phyloP scores from a whole-genome alignment of 2,888 invertebrate genomes.

The Campoplex capitator region DNA sequence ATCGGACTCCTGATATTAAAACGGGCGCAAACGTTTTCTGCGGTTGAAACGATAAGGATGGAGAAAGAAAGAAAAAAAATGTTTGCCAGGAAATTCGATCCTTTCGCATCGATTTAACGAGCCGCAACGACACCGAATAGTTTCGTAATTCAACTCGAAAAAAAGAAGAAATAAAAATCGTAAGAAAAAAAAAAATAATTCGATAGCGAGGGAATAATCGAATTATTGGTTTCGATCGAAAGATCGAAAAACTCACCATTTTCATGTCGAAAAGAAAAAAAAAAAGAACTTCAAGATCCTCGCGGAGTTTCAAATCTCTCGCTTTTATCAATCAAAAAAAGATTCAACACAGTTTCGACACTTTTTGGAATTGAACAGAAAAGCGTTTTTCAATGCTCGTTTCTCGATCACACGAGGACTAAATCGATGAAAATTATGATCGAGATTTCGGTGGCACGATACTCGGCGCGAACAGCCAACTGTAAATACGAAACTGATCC shows the following conservation, averaged over 20 bases:
- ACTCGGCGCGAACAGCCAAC: conserved; percentile 52
- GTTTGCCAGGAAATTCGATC: no score
- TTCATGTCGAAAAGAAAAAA: neutral
- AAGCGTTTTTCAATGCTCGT: neutral
- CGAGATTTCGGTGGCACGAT: neutral
- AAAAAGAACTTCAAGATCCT: neutral
- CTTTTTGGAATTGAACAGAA: neutral
- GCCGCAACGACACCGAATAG: no score
- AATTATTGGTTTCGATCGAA: no score
- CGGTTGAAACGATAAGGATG: no score
- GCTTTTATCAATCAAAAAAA: neutral
- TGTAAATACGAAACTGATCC: conserved; percentile 78
- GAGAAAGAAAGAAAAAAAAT: no score
- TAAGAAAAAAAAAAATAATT: no score
- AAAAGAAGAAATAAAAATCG: no score
- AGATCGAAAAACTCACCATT: conserved; percentile 23
- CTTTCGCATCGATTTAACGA: no score
- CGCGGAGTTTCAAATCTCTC: neutral
- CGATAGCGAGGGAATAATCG: neutral
- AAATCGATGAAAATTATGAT: neutral
- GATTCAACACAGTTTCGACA: neutral
- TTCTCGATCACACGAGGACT: neutral
- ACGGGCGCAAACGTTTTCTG: no score
- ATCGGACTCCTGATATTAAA: no score
- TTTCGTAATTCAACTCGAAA: no score